Conservation (phyloP, 2,888 invertebrate species). For the Hofmannophila pseudospretella region DNA sequence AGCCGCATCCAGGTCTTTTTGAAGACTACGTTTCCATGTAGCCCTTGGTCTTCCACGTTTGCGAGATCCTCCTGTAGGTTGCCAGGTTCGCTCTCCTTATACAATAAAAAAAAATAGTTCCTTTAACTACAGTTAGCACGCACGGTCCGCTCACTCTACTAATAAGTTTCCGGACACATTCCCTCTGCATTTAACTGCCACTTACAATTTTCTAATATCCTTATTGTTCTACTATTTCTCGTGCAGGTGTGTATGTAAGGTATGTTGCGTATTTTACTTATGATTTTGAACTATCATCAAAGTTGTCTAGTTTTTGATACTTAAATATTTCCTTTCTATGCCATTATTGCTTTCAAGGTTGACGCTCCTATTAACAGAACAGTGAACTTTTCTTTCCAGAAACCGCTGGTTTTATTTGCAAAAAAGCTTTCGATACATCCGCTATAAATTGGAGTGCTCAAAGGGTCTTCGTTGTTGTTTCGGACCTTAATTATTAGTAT, state of each 20-base stretch:
- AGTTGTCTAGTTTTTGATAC: no score
- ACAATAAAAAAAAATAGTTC: no score
- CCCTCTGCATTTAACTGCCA: slow-evolving; percentile 17
- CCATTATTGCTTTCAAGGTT: slow-evolving; percentile 1
- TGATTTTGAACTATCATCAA: no score
- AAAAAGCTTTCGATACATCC: slow-evolving; percentile 46
- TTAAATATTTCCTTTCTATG: no score
- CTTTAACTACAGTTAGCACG: slow-evolving; percentile 24
- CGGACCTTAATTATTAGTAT: slow-evolving; percentile 48
- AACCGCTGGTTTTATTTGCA: slow-evolving; percentile 37
- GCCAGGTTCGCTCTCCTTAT: no score
- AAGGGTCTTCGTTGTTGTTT: slow-evolving; percentile 32
- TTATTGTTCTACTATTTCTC: not conserved
- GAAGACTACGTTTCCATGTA: no score
- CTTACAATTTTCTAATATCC: no score
- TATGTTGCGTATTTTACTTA: no score
- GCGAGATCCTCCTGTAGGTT: no score
- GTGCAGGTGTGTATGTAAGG: no score
- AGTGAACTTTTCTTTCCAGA: slow-evolving; percentile 37
- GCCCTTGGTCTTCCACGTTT: no score
- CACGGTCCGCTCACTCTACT: slow-evolving; percentile 41
- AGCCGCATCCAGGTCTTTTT: no score
- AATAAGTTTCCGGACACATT: slow-evolving; percentile 46
- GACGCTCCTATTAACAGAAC: slow-evolving; percentile 14
- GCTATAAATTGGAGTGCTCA: slow-evolving; percentile 44